A percentile compares a stretch with the other conserved stretches of the same genome.
phyloP scores from a whole-genome alignment of 2,888 invertebrate genomes.

The Hydriomena furcata region DNA sequence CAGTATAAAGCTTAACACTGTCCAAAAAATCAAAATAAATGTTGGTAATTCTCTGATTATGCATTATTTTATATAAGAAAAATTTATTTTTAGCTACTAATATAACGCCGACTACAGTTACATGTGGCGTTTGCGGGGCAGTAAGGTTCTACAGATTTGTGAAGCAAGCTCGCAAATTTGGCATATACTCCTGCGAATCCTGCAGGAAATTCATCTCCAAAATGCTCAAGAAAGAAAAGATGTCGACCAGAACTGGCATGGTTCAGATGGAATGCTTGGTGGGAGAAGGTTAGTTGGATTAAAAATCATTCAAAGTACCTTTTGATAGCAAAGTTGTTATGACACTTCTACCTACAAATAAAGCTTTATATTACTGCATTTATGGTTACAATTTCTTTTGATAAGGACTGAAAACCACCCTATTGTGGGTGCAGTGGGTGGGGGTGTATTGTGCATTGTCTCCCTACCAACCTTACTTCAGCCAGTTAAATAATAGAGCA shows the following conservation, averaged over 20 bases:
- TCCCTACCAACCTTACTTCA: slow-evolving; percentile 3
- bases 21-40: background rate
- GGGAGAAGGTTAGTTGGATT: slow-evolving; percentile 82
- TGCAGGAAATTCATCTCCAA: slow-evolving; percentile 94
- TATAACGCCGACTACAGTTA: slow-evolving; percentile 85
- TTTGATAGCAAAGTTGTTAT: too few species aligned
- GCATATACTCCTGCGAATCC: slow-evolving; percentile 92
- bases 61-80: background rate
- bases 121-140: slow-evolving; percentile 91
- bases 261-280: slow-evolving; percentile 86
- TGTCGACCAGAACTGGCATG: slow-evolving; percentile 80
- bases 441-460: slow-evolving; percentile 4
- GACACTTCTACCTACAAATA: background rate
- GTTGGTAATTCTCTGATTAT: background rate
- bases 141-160: slow-evolving; percentile 90
- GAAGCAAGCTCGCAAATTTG: slow-evolving; percentile 92
- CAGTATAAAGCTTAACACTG: background rate
- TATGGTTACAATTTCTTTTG: too few species aligned
- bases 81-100: slow-evolving; percentile 71
- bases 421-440: slow-evolving; percentile 9
- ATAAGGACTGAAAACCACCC: background rate
- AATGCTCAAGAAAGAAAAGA: slow-evolving; percentile 87
- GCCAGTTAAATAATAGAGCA: slow-evolving; percentile 3
- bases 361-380: too few species aligned
- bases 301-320: background rate